phyloP scores from a whole-genome alignment of 2,113 vertebrate species.

The Nycticebus coucang region DNA sequence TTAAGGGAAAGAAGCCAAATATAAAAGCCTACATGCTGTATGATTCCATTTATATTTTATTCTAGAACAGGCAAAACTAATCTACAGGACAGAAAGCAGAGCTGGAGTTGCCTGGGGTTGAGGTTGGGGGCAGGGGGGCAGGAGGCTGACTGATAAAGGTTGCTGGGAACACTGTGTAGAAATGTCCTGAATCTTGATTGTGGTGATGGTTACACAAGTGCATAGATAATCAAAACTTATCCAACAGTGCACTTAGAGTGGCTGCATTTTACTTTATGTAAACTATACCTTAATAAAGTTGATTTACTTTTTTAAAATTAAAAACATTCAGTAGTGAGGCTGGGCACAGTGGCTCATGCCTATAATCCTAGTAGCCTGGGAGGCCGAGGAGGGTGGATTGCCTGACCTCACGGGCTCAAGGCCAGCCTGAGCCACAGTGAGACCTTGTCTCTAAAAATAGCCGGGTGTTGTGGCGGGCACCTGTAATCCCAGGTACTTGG shows the following conservation, averaged over 20 bases:
- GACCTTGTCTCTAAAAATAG: no score
- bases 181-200: not conserved
- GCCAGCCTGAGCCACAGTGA: no score
- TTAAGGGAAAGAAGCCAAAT: not conserved
- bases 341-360: no score
- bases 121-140: not conserved
- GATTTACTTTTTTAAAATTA: not conserved
- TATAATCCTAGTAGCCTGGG: no score
- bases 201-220: not conserved
- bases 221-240: not conserved
- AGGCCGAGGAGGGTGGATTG: no score
- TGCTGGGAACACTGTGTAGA: no score
- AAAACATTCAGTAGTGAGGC: not conserved
- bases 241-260: not conserved
- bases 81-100: not conserved
- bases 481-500: no score
- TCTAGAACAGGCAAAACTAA: not conserved
- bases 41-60: not conserved
- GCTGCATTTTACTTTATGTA: not conserved
- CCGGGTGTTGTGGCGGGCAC: no score
- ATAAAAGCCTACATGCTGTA: no score
- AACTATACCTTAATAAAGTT: not conserved
- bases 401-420: no score
- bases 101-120: not conserved
- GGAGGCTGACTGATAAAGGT: not conserved